Percentiles rank a stretch among this genome's conserved stretches.
Conservation (phyloP, 1,140 invertebrate genomes). For the Nymphalis io region DNA sequence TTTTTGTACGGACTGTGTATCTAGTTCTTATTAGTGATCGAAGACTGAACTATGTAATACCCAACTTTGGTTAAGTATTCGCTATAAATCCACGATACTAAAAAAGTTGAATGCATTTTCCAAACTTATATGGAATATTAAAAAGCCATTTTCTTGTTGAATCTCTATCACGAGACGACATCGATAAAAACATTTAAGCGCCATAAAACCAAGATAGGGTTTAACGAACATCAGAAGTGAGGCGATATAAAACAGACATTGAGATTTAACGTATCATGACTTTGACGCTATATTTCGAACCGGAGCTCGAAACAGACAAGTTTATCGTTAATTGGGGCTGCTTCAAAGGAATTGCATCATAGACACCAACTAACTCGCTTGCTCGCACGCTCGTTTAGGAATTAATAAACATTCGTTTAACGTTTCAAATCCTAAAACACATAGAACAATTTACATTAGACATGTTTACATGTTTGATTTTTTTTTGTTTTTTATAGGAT, state of each 20-base stretch:
- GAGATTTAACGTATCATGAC: conserved; percentile 10
- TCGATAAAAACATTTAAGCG: conserved; percentile 14
- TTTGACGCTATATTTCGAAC: not conserved
- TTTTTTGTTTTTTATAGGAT: too few species aligned
- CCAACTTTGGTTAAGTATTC: too few species aligned
- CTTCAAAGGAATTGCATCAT: conserved; percentile 22
- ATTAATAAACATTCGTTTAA: conserved; percentile 21
- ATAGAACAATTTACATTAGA: not conserved
- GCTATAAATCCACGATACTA: not conserved
- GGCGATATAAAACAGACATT: not conserved
- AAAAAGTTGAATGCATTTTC: not conserved
- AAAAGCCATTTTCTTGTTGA: not conserved
- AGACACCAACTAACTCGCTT: not conserved
- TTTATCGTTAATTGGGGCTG: conserved; percentile 11
- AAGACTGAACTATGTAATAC: too few species aligned
- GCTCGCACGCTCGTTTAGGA: conserved; percentile 9
- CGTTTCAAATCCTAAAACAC: not conserved
- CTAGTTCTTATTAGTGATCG: too few species aligned
- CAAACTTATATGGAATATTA: conserved; percentile 7
- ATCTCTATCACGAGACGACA: not conserved
- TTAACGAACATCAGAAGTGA: conserved; percentile 21
- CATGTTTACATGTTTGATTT: not conserved
- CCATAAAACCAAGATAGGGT: conserved; percentile 14
- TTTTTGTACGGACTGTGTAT: too few species aligned
- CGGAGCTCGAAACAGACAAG: conserved; percentile 9